Conservation (phyloP, 64 coral and sea anemone genomes). For the Montipora sp. region DNA sequence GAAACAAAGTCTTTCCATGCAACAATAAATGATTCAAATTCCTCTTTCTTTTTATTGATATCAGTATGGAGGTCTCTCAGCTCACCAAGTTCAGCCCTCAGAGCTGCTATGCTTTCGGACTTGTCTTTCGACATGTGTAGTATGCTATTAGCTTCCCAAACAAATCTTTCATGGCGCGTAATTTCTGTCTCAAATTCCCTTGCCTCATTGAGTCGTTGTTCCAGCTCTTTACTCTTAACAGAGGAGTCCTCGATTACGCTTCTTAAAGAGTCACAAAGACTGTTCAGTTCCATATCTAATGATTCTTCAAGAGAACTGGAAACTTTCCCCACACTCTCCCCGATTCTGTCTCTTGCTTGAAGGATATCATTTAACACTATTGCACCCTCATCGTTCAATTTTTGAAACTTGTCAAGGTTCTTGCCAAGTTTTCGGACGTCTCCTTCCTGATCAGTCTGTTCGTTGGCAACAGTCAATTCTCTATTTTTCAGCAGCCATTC, state of each 20-base stretch:
- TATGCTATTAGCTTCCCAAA: slow-evolving; percentile 36
- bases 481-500: slow-evolving; percentile 54
- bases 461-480: slow-evolving; percentile 3
- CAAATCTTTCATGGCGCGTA: neutral
- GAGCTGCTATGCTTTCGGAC: neutral
- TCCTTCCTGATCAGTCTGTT: neutral
- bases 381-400: neutral
- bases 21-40: slow-evolving; percentile 34
- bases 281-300: slow-evolving; percentile 37
- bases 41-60: slow-evolving; percentile 39
- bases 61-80: slow-evolving; percentile 36
- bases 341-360: slow-evolving; percentile 27
- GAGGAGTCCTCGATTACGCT: slow-evolving; percentile 35
- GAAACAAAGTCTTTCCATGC: slow-evolving; percentile 15
- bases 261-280: slow-evolving; percentile 25
- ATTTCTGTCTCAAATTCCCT: slow-evolving; percentile 61
- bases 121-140: neutral
- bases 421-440: slow-evolving; percentile 19
- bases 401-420: slow-evolving; percentile 12
- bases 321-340: slow-evolving; percentile 29
- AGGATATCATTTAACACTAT: slow-evolving; percentile 29
- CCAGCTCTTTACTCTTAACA: slow-evolving; percentile 8
- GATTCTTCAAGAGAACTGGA: slow-evolving; percentile 41
- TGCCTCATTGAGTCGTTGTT: slow-evolving; percentile 21
- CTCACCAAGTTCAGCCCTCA: slow-evolving; percentile 42